Base-by-base conservation (phyloP, 2,797 vertebrate species). In the Apogon talboti region DNA sequence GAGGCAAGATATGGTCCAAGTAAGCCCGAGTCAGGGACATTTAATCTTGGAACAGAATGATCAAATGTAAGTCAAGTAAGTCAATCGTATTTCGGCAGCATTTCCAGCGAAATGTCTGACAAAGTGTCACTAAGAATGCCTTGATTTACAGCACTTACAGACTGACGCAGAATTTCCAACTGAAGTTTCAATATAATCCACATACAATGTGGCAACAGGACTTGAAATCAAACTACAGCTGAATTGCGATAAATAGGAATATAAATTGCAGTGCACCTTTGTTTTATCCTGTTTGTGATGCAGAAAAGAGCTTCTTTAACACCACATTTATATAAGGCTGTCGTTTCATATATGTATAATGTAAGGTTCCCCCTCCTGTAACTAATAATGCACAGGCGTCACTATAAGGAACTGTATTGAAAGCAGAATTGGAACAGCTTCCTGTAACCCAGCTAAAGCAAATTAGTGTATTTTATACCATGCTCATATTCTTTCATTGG, bases 1-100 rank as follows among this genome's bases (percentile, higher is more conserved):
- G 33, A 51, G 40, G 19, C 43, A 50, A 80, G 81, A 76, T 81
- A 64, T 60, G 69, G 80, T 66, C 35, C 10, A 81, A 75, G 60
- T 57, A 68, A 79, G 59, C 47, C 49, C 55, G 55, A 68, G 65
- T 67, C 65, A 68, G 75, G 76, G 76, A 59, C 56, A 13, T 84
- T 77, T 66, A 61, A 72, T 84, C 53, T 69, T 62, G 33, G 33
- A 35, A 35, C 7, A 35, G 9, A 35, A 35, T 35, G 33, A 10
- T 35, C 7, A 35, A 9, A 58, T 75, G 77, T 50, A 24, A 66
- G 64, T 62, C 61, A 50, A 59, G 79, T 75, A 66, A 68, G 62
- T 80, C 33, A 48, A n/a, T 76, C 78, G 69, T 55, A 65, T 75
- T 72, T 76, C 11, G 43, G 10, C 9, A 62, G 48, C 57, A 53